Evolutionary conservation across 2,113 vertebrate species (phyloP).

Genomic region (Caretta caretta): DNA sequence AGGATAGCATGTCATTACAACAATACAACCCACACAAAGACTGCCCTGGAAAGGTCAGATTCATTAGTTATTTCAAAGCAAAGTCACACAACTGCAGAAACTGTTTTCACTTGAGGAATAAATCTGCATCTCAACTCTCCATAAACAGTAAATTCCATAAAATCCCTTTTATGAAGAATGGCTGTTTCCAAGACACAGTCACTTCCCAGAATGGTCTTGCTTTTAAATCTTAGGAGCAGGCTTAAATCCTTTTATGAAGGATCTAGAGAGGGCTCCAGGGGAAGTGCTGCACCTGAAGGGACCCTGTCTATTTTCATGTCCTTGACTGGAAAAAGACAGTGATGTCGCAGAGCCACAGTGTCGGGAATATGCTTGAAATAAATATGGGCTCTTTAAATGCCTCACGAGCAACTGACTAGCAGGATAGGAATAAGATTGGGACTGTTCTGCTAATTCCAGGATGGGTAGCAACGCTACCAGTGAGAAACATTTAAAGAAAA

Average conservation of each 20-base stretch:
- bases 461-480: not conserved
- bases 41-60: constrained; percentile 15
- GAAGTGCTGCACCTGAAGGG: not conserved
- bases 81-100: not conserved
- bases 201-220: not conserved
- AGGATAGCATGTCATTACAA: not conserved
- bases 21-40: not conserved
- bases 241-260: not conserved
- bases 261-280: not conserved
- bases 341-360: not conserved
- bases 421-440: not conserved
- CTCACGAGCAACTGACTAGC: not conserved
- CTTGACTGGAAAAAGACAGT: not conserved
- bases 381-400: not conserved
- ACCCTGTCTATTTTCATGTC: not conserved
- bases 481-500: not conserved
- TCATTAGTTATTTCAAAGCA: not conserved
- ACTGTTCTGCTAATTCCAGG: not conserved
- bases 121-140: not conserved
- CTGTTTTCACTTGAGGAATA: not conserved
- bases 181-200: not conserved
- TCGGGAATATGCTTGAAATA: not conserved
- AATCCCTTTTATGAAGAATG: not conserved
- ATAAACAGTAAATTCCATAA: not conserved
- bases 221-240: not conserved